phyloP scores from a whole-genome alignment of 2,113 vertebrate species.

The Gopherus flavomarginatus region DNA sequence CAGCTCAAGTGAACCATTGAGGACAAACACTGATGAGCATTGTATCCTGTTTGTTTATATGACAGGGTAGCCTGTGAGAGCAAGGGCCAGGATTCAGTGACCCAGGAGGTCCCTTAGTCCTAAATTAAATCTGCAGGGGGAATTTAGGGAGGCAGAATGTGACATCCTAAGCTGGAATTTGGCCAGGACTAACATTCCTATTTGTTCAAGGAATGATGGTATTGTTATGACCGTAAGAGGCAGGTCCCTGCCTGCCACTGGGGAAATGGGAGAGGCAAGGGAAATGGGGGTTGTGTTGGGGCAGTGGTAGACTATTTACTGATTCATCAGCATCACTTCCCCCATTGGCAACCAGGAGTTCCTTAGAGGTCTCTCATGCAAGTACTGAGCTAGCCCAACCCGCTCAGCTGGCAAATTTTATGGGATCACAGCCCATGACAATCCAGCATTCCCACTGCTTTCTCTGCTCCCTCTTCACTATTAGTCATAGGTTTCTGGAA shows the following conservation, averaged over 20 bases:
- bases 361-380: conserved; percentile 64
- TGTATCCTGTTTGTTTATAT: neutral
- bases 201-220: rapidly evolving
- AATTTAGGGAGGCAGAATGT: rapidly evolving
- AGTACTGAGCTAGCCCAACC: conserved; percentile 73
- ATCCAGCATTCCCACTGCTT: conserved; percentile 59
- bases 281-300: neutral
- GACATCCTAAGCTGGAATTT: rapidly evolving
- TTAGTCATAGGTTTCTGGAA: conserved; percentile 73
- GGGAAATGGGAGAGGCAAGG: neutral
- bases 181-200: neutral
- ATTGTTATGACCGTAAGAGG: neutral
- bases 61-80: neutral
- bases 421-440: conserved; percentile 59
- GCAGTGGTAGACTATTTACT: neutral
- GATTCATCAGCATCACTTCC: conserved; percentile 67
- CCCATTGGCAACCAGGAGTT: conserved; percentile 61
- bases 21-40: neutral
- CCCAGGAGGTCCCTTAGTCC: neutral
- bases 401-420: conserved; percentile 70
- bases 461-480: conserved; percentile 46
- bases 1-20: neutral
- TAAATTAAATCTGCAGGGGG: neutral
- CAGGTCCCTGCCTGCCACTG: rapidly evolving
- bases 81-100: neutral